phyloP scores from a whole-genome alignment of 2,113 vertebrate genomes.

The Sitta europaea region DNA sequence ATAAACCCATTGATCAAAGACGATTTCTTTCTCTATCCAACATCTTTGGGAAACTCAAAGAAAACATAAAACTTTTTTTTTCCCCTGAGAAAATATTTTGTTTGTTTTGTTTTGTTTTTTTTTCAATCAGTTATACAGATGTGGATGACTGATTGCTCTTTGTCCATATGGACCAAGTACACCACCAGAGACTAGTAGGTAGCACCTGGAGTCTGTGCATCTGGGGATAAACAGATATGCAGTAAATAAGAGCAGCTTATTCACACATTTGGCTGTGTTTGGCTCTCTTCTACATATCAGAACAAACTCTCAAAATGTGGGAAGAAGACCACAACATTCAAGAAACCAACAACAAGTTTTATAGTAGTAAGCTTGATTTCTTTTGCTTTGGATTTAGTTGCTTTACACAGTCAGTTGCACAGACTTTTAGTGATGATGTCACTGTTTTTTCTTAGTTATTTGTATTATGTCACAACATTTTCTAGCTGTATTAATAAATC shows the following conservation, averaged over 20 bases:
- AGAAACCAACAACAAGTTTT: neutral
- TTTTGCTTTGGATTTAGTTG: neutral
- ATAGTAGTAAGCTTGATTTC: neutral
- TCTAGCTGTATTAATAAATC: neutral
- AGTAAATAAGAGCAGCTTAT: neutral
- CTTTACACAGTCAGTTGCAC: neutral
- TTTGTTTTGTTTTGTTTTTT: accelerated
- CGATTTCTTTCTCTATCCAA: neutral
- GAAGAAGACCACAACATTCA: neutral
- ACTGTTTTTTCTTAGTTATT: neutral
- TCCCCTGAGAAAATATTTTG: neutral
- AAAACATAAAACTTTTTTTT: neutral
- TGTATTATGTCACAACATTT: neutral
- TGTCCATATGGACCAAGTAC: neutral
- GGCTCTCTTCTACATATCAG: neutral
- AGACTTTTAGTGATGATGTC: neutral
- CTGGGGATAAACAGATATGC: neutral
- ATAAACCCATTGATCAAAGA: neutral
- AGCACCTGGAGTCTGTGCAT: neutral
- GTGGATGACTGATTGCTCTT: neutral
- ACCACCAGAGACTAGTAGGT: neutral
- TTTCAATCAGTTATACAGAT: no score
- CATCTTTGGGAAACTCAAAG: neutral
- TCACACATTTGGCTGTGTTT: neutral
- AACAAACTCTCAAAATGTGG: neutral